phyloP scores from a whole-genome alignment of 2,888 invertebrate genomes.

The Cantharis nigra region DNA sequence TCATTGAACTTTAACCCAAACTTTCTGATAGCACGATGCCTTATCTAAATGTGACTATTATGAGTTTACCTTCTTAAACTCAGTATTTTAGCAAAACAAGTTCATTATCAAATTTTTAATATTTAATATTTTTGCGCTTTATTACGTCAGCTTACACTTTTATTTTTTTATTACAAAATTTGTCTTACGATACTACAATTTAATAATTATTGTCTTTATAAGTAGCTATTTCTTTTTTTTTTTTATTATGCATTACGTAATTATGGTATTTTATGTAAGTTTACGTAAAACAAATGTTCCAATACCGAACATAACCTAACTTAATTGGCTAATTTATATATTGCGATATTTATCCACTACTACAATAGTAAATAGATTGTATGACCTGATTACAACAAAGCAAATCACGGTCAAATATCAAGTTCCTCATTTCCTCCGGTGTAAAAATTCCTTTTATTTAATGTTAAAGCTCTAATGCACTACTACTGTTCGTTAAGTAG shows the following conservation, averaged over 20 bases:
- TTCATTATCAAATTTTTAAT: slow-evolving; percentile 8
- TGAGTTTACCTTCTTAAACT: neutral
- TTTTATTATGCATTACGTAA: neutral
- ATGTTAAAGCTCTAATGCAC: neutral
- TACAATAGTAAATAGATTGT: neutral
- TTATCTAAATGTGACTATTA: neutral
- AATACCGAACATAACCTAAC: neutral
- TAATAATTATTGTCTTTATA: neutral
- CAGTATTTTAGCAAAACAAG: slow-evolving; percentile 9
- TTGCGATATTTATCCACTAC: neutral
- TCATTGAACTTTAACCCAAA: neutral
- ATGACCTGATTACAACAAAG: neutral
- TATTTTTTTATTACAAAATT: neutral
- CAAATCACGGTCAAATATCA: neutral
- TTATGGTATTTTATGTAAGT: neutral
- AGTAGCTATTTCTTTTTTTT: neutral
- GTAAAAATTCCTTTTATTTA: neutral
- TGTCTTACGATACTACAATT: neutral
- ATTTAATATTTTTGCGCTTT: neutral
- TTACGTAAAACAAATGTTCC: neutral
- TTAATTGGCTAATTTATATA: neutral
- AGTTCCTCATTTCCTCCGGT: neutral
- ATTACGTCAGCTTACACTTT: neutral
- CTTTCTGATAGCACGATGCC: neutral
- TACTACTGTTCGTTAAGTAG: neutral